Conservation (phyloP, 2,888 invertebrate genomes). For the Oasisia sp. region DNA sequence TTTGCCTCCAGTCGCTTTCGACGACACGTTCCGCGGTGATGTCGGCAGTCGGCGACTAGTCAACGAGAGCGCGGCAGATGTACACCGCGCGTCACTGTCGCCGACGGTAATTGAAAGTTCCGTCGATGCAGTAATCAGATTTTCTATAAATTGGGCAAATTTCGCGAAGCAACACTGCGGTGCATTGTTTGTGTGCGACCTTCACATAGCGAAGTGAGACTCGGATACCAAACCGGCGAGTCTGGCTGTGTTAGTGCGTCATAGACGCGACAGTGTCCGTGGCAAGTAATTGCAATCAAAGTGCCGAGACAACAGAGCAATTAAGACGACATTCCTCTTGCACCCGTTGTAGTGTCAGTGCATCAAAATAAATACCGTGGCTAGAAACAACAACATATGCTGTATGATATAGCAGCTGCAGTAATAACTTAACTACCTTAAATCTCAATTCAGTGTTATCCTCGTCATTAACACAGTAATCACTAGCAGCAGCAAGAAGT, state of each 20-base stretch:
- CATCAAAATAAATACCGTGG: background rate
- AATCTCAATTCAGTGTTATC: background rate
- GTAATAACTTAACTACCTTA: background rate
- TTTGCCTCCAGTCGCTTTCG: background rate
- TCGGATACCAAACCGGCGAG: background rate
- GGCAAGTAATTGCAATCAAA: background rate
- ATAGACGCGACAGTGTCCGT: background rate
- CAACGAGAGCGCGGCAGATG: background rate
- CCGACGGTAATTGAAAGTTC: background rate
- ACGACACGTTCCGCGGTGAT: background rate
- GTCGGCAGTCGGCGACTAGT: background rate
- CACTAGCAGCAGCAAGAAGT: background rate
- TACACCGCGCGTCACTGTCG: background rate
- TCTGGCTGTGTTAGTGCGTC: background rate
- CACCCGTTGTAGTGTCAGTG: background rate
- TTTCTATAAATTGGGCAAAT: conserved; percentile 10
- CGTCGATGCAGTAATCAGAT: conserved; percentile 12
- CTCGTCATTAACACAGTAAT: background rate
- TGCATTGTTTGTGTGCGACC: background rate
- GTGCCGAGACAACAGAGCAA: background rate
- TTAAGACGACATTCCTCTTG: background rate
- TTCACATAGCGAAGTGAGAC: background rate
- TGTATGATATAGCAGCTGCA: background rate
- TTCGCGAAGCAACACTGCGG: conserved; percentile 1
- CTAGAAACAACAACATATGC: background rate